Conservation (phyloP, 2,888 invertebrate species). For the Papilio demoleus region DNA sequence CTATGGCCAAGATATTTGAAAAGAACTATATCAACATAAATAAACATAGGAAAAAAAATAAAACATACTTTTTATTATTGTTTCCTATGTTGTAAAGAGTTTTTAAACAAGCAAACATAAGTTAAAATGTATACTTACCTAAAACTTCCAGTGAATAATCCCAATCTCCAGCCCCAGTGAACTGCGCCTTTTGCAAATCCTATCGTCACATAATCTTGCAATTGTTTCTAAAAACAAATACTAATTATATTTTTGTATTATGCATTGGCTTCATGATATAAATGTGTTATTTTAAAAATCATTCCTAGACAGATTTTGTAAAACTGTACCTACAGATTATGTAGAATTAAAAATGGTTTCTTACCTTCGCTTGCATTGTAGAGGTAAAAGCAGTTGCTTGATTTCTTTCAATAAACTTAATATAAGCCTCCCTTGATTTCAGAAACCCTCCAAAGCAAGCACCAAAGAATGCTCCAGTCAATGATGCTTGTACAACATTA, state of each 20-base stretch:
- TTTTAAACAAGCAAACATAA: not conserved
- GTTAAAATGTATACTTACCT: constrained; percentile 72
- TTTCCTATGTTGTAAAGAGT: no score
- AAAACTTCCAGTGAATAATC: constrained; percentile 86
- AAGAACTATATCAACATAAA: no score
- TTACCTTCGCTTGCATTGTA: constrained; percentile 87
- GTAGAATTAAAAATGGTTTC: no score
- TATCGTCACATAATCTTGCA: constrained; percentile 87
- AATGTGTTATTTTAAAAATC: not conserved
- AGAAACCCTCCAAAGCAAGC: constrained; percentile 86
- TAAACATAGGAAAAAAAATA: no score
- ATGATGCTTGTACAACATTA: constrained; percentile 83
- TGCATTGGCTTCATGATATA: not conserved
- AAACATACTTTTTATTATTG: no score
- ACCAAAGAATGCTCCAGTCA: constrained; percentile 85
- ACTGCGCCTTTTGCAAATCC: constrained; percentile 89
- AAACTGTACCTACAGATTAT: no score
- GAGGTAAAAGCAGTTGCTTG: constrained; percentile 87
- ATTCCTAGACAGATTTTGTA: not conserved
- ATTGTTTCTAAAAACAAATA: constrained; percentile 80
- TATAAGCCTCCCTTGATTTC: constrained; percentile 83
- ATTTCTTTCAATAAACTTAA: constrained; percentile 88
- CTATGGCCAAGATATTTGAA: no score
- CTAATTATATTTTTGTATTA: not conserved
- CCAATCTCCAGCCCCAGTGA: constrained; percentile 87